Evolutionary conservation across 2,113 vertebrate species (phyloP).

Genomic region (Otolemur garnettii): DNA sequence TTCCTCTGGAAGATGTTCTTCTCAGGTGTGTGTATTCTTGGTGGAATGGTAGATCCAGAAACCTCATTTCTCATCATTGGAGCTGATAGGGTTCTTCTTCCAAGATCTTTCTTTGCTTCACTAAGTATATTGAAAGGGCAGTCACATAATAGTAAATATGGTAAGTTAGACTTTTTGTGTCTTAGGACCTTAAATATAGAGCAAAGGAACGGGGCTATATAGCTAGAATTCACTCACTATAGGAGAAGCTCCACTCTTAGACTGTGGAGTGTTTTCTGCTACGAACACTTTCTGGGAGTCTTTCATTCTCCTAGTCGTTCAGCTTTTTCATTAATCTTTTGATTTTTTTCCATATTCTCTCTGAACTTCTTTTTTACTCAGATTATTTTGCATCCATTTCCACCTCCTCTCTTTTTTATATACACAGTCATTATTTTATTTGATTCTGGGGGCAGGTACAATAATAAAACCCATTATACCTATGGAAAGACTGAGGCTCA

Average conservation of each 20-base stretch:
- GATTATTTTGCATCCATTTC: neutral
- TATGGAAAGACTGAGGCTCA: neutral
- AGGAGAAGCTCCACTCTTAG: neutral
- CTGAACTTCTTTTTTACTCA: neutral
- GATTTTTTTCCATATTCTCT: neutral
- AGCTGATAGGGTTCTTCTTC: neutral
- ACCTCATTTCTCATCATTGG: neutral
- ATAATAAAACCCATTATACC: neutral
- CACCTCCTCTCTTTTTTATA: neutral
- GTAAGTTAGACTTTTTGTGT: neutral
- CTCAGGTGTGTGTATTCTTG: neutral
- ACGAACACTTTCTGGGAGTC: neutral
- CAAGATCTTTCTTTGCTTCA: conserved; percentile 12
- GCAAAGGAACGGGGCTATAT: neutral
- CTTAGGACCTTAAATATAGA: neutral
- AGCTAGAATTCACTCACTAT: neutral
- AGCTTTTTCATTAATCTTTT: neutral
- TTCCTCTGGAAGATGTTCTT: neutral
- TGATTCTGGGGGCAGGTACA: neutral
- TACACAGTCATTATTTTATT: neutral
- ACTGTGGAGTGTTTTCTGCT: neutral
- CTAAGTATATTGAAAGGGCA: neutral
- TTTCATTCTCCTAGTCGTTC: neutral
- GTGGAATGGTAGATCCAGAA: neutral
- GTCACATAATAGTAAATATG: neutral